Base-by-base conservation (phyloP, 2,888 invertebrate genomes). In the Hirtodrosophila alboralis region DNA sequence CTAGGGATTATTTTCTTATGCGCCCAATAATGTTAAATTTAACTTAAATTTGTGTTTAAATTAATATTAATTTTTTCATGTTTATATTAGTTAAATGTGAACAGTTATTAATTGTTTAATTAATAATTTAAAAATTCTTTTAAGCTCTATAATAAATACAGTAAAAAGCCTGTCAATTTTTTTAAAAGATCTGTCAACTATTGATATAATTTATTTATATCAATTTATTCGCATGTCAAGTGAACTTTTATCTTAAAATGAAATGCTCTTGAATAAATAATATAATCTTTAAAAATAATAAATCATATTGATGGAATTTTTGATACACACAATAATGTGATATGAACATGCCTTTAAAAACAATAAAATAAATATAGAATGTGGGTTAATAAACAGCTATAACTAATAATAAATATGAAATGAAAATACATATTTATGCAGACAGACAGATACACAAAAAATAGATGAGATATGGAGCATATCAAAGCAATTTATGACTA, bases 401-500 rank as follows among this genome's bases (percentile, higher is more conserved):
- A 26, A 43, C 5, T 4, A 27, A 34, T 12, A 12, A 31, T 26
- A 61, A 23, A 34, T 38, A 26, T 28, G 33, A 14, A 18, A 23
- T 23, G 23, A 23, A 27, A 47, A 40, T 31, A 40, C 37, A 21
- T 12, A 49, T 40, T 44, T 48, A 31, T 23, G 26, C 12, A 31
- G 21, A 31, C 34, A 43, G 16, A 28, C 13, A 18, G 14, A 8
- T 2, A n/a, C n/a, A n/a, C n/a, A n/a, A 12, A 14, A 40, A 27
- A 40, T 33, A 23, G 18, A 23, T 7, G 18, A 27, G 34, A 36
- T 45, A 45, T 8, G 23, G 23, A 48, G 21, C 9, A 49, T 64
- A 52, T 56, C 64, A 33, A 41, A 27, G 40, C 33, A 44, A 41
- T 60, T 56, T 69, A 52, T 48, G 45, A 26, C 13, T 16, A 52